Evolutionary conservation across 2,888 invertebrate genomes (phyloP).

Genomic region (Meganola albula): DNA sequence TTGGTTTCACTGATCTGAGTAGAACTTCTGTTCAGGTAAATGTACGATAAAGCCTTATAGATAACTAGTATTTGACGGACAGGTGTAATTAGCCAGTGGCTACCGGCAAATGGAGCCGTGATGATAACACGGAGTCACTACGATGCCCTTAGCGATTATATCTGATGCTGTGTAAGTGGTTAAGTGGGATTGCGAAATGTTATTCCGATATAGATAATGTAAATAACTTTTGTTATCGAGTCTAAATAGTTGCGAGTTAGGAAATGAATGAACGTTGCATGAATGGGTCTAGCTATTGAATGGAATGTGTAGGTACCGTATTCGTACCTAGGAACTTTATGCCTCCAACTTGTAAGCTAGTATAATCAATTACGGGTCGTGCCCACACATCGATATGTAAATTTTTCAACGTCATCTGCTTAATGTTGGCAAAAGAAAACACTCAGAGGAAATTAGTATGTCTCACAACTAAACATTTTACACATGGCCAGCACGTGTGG

Average conservation of each 20-base stretch:
- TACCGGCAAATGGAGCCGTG: slow-evolving; percentile 51
- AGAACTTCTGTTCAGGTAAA: slow-evolving; percentile 43
- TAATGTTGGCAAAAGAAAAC: too few species aligned
- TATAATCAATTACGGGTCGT: too few species aligned
- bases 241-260: slow-evolving; percentile 3
- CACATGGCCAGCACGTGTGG: too few species aligned
- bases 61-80: slow-evolving; percentile 60
- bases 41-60: slow-evolving; percentile 53
- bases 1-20: too few species aligned
- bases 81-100: slow-evolving; percentile 64
- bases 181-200: slow-evolving; percentile 50
- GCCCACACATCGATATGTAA: too few species aligned
- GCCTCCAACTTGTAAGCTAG: too few species aligned
- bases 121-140: slow-evolving; percentile 51
- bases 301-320: not conserved
- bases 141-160: slow-evolving; percentile 60
- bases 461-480: too few species aligned
- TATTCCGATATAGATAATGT: slow-evolving; percentile 22
- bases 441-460: too few species aligned
- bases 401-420: too few species aligned
- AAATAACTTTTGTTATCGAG: slow-evolving; percentile 6
- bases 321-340: too few species aligned
- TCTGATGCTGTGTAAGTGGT: slow-evolving; percentile 43
- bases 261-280: slow-evolving; percentile 22
- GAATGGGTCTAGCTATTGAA: slow-evolving; percentile 11